Percentiles rank a stretch among this genome's conserved stretches.
Evolutionary conservation across 2,888 invertebrate species (phyloP).

Genomic region (Stenichneumon culpator): DNA sequence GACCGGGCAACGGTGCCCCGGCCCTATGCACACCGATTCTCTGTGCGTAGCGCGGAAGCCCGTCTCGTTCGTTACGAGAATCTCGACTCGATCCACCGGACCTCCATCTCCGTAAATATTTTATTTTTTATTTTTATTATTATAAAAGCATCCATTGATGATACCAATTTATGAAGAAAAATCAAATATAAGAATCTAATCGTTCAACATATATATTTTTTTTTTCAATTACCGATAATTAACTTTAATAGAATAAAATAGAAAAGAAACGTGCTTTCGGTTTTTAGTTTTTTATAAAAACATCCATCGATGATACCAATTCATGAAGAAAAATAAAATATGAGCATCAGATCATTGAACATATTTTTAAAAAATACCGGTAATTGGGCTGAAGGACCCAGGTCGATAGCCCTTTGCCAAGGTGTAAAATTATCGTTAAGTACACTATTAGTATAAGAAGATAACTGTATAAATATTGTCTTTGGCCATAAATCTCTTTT

Average conservation of each 20-base stretch:
- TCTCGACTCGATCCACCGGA: constrained; percentile 31
- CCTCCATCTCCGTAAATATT: neutral
- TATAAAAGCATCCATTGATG: neutral
- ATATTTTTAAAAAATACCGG: too few species aligned
- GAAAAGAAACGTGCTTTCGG: neutral
- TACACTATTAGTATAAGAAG: too few species aligned
- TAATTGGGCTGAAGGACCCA: too few species aligned
- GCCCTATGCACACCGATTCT: constrained; percentile 43
- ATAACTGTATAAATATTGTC: too few species aligned
- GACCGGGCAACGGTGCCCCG: constrained; percentile 25
- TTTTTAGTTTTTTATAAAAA: constrained; percentile 8
- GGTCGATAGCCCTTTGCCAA: too few species aligned
- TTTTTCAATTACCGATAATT: neutral
- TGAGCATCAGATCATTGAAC: too few species aligned
- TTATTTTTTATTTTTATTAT: constrained; percentile 17
- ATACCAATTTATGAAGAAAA: neutral
- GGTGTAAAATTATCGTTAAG: too few species aligned
- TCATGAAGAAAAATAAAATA: neutral
- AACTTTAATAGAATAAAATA: neutral
- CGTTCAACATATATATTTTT: too few species aligned
- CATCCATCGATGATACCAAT: neutral
- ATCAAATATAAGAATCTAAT: neutral
- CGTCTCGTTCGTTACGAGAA: constrained; percentile 55
- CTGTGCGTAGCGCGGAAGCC: constrained; percentile 76
- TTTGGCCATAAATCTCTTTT: too few species aligned